Conservation (phyloP, 2,797 vertebrate genomes). For the Pagetopsis macropterus region DNA sequence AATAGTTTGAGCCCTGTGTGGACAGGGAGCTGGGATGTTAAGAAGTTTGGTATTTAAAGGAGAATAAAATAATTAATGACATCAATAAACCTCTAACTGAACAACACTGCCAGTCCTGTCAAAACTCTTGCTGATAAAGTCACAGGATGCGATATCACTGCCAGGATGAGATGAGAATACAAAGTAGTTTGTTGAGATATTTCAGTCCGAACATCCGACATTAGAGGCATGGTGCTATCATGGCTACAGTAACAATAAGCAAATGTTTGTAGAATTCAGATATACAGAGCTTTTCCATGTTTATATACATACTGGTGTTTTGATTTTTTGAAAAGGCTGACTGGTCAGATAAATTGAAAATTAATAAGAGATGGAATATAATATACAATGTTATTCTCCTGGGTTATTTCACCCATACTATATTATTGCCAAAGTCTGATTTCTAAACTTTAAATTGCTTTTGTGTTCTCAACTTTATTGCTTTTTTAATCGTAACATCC, state of each 20-base stretch:
- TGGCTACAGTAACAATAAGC: no score
- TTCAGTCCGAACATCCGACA: not conserved
- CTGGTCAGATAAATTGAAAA: not conserved
- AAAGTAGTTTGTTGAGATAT: slow-evolving; percentile 3
- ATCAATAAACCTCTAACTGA: slow-evolving; percentile 19
- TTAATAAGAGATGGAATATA: slow-evolving; percentile 1
- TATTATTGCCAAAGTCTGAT: slow-evolving; percentile 1
- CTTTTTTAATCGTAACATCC: not conserved
- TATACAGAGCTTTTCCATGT: not conserved
- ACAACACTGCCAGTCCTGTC: no score
- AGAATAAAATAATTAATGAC: slow-evolving; percentile 21
- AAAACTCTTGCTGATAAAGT: slow-evolving; percentile 6
- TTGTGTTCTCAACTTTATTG: not conserved
- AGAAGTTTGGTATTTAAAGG: slow-evolving; percentile 22
- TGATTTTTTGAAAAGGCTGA: not conserved
- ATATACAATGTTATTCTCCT: not conserved
- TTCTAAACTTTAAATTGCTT: slow-evolving; percentile 13
- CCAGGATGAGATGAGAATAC: slow-evolving; percentile 15
- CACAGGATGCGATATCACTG: slow-evolving; percentile 29
- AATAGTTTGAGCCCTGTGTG: not conserved
- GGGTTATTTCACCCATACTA: not conserved
- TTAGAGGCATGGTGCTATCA: not conserved
- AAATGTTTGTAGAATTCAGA: not conserved
- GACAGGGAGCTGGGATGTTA: not conserved
- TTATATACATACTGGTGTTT: not conserved